phyloP scores from a whole-genome alignment of 2,797 vertebrate genomes.

The Clarias pachynema region DNA sequence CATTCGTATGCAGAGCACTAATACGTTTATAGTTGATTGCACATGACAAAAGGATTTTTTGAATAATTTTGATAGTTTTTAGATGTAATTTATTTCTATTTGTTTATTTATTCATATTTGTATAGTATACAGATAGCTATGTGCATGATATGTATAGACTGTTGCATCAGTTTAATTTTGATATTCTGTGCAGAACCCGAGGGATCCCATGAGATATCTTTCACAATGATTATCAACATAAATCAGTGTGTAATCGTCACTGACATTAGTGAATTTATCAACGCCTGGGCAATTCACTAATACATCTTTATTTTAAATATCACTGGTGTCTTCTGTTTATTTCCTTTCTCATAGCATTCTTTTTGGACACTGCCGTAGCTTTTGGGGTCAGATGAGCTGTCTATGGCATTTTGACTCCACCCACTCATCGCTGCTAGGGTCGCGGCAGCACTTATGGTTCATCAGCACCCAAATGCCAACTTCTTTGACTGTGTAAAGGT shows the following conservation, averaged over 20 bases:
- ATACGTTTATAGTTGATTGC: too few relatives aligned
- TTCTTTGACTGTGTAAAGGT: conserved; percentile 68
- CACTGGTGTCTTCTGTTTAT: conserved; percentile 20
- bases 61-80: too few relatives aligned
- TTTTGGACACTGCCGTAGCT: conserved; percentile 67
- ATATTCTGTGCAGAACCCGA: background rate
- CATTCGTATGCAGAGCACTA: too few relatives aligned
- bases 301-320: conserved; percentile 36
- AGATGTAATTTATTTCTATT: too few relatives aligned
- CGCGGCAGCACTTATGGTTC: conserved; percentile 69
- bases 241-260: conserved; percentile 71
- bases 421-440: conserved; percentile 61
- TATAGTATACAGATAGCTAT: background rate
- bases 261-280: conserved; percentile 69
- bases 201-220: conserved; percentile 64
- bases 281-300: conserved; percentile 70
- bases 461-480: conserved; percentile 70
- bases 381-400: conserved; percentile 56
- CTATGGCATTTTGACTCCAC: conserved; percentile 53
- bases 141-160: background rate
- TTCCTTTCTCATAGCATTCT: conserved; percentile 8
- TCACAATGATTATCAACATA: conserved; percentile 68
- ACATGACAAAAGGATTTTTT: too few relatives aligned
- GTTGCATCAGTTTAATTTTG: background rate
- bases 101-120: background rate